Base-by-base conservation (phyloP, 1,140 invertebrate genomes). In the Pteromalus puparum region DNA sequence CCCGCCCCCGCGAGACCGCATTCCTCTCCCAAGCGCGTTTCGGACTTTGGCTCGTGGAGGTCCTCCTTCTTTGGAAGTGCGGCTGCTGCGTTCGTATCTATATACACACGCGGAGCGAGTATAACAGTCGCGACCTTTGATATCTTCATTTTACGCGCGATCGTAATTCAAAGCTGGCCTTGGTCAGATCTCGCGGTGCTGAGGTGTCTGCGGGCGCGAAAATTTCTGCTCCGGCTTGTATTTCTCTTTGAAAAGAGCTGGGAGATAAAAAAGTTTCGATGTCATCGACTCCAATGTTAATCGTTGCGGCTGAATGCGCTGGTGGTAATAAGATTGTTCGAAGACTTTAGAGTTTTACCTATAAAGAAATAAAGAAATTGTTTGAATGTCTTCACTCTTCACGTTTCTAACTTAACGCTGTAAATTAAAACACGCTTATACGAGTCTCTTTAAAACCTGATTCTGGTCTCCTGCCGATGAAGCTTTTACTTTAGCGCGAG, bases 1-100 rank as follows among this genome's bases (percentile, higher is more conserved):
- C 81, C 82, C 75, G 67, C 73, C 81, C 82, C 75, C 75, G 82
- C 75, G 82, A 83, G 82, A 83, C 82, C 75, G n/a, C 82, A 83
- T 83, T 83, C 82, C 75, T 77, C 81, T 77, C 24, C 74, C 73
- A 67, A 77, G 74, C 21, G 34, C 34, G 13, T 46, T 76, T 68
- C n/a, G 48, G 68, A 53, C 48, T 53, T 53, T 61, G 53, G 53
- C 53, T 61, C 5, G 53, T n/a, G 18, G 53, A 61, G 18, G 53
- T 70, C 68, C 28, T 70, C 6, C 68, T 70, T 15, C 15, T 67
- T 30, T 30, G 30, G 1, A 30, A 30, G 18, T 72, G 46, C 30
- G 13, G 1, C 48, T 26, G 5, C 34, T 53, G 42, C n/a, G n/a
- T 68, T 1, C 4, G 68, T n/a, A 12, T 2, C 18, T 70, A 12